Base-by-base conservation (phyloP, 2,888 invertebrate genomes). In the Chironomus tentans region DNA sequence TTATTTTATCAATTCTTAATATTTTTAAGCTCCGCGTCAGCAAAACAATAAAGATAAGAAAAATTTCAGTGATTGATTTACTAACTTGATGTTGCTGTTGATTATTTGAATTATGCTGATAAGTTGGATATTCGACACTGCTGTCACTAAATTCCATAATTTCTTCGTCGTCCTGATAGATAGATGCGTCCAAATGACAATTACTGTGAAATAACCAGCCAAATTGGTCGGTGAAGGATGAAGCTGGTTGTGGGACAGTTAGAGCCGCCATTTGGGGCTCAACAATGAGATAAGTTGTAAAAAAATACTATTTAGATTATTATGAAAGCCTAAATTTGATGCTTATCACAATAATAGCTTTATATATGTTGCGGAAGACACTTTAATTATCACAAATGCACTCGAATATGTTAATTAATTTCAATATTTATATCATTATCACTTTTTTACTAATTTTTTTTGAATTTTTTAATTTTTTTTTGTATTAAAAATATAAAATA, bases 141-240 rank as follows among this genome's bases (percentile, higher is more conserved):
- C 62, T 74, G 24, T 74, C 74, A 62, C 74, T 74, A 22, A 74
- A 68, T 10, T 74, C 74, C 74, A 74, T 74, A 12, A 74, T 74
- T 18, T 74, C 72, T 7, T 62, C 65, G 65, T 74, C 74, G 65
- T 74, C 74, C n/a, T 74, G 65, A 21, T 68, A 68, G 13, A 73
- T 73, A 13, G 72, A 73, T n/a, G 46, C 62, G n/a, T 74, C 74
- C 7, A 74, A 62, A 47, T 74, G 68, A 65, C 65, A 65, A 65
- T 61, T 74, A 13, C 68, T 74, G 65, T 74, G 65, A 48, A 74
- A 74, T 13, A 74, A 21, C 74, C 74, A 74, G 7, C 74, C 74
- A 22, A 74, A 68, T 22, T 65, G 65, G 28, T 74, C 65, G n/a
- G 15, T 48, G 1, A 74, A 74, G 2, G 73, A 73, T 5, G 62